phyloP scores from a whole-genome alignment of 1,140 invertebrate genomes.

The Berghia stephanieae region DNA sequence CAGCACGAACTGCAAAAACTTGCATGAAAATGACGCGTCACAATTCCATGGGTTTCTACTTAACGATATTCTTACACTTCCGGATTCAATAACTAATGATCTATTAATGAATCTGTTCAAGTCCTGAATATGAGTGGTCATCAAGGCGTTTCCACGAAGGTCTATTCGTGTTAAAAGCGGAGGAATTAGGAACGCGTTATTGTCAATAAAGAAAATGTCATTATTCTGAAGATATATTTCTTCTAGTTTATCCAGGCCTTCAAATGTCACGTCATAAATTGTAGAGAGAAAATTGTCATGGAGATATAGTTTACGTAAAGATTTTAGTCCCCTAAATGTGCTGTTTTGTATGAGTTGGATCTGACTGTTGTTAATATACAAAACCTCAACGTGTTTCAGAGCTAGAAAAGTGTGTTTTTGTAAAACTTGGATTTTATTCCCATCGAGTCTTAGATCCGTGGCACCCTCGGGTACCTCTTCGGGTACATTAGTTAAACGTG shows the following conservation, averaged over 20 bases:
- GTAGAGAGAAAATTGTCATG: slow-evolving; percentile 41
- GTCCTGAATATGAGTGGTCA: slow-evolving; percentile 25
- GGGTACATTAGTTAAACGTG: slow-evolving; percentile 38
- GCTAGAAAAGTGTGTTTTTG: slow-evolving; percentile 34
- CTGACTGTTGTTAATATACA: slow-evolving; percentile 47
- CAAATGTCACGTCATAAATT: slow-evolving; percentile 36
- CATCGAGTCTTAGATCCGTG: slow-evolving; percentile 43
- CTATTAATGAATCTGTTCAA: slow-evolving; percentile 9
- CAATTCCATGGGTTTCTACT: slow-evolving; percentile 49
- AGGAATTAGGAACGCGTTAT: slow-evolving; percentile 32
- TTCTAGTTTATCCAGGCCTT: slow-evolving; percentile 37
- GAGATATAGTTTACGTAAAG: slow-evolving; percentile 40
- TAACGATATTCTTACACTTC: slow-evolving; percentile 31
- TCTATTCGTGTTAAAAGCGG: slow-evolving; percentile 31
- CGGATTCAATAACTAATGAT: not conserved
- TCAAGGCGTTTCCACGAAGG: slow-evolving; percentile 41
- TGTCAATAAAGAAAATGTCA: slow-evolving; percentile 39
- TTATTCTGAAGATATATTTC: slow-evolving; percentile 46
- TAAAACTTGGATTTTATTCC: slow-evolving; percentile 43
- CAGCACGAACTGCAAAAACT: slow-evolving; percentile 32
- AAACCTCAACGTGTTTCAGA: slow-evolving; percentile 31
- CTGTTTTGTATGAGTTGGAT: slow-evolving; percentile 43
- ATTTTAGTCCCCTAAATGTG: slow-evolving; percentile 40
- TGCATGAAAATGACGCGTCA: slow-evolving; percentile 35
- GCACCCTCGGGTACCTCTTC: slow-evolving; percentile 38